Evolutionary conservation across 2,113 vertebrate species (phyloP).

Genomic region (Sakesphorus luctuosus): DNA sequence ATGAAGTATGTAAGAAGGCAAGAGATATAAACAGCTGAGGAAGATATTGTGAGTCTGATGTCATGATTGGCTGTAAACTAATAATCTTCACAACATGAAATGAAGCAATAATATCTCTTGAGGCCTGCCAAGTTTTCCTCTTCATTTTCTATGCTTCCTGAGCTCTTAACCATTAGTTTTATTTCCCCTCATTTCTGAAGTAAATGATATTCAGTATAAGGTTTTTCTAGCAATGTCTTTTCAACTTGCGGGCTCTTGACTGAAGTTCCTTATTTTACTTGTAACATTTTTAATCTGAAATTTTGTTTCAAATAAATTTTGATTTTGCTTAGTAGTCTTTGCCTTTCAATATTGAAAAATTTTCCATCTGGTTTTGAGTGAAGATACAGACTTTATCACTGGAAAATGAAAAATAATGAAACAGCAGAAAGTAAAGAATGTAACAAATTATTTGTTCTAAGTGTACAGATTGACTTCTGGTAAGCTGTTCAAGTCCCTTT

Average conservation of each 20-base stretch:
- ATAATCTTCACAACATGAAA: neutral
- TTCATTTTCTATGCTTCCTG: neutral
- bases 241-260: neutral
- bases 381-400: neutral
- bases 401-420: neutral
- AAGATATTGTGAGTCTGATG: neutral
- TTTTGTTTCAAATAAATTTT: neutral
- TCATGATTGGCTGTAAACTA: neutral
- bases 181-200: neutral
- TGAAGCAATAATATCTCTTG: neutral
- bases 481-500: neutral
- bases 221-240: neutral
- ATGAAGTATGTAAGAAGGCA: neutral
- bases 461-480: neutral
- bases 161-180: neutral
- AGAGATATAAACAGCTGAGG: neutral
- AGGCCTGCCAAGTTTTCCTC: neutral
- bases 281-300: neutral
- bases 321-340: neutral
- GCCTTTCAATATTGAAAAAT: neutral
- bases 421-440: neutral
- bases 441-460: neutral
- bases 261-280: neutral
- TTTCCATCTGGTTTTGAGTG: neutral
- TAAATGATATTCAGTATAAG: neutral